Conservation (phyloP, 2,888 invertebrate species). For the Parnassius apollo region DNA sequence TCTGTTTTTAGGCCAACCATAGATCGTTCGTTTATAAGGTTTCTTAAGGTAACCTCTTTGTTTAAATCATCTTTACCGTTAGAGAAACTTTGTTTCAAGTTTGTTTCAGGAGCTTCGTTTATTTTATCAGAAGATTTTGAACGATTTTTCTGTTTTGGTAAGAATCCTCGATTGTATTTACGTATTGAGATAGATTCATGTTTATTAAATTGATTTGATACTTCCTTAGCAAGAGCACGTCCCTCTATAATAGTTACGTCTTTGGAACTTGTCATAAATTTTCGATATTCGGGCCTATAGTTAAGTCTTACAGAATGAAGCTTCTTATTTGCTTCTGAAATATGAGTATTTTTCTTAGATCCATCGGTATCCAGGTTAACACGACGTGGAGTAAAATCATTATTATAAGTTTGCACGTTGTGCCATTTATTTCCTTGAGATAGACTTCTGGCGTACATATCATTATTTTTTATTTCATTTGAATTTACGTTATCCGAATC, state of each 20-base stretch:
- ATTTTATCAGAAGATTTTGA: slow-evolving; percentile 30
- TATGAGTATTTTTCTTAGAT: slow-evolving; percentile 31
- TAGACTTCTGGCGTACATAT: slow-evolving; percentile 55
- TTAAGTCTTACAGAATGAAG: slow-evolving; percentile 52
- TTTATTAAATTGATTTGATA: slow-evolving; percentile 55
- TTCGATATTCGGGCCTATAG: slow-evolving; percentile 49
- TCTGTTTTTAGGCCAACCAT: slow-evolving; percentile 43
- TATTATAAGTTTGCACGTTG: slow-evolving; percentile 62
- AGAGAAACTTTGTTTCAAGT: slow-evolving; percentile 29
- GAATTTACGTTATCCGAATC: slow-evolving; percentile 35
- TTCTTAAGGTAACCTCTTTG: slow-evolving; percentile 65
- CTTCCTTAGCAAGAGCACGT: slow-evolving; percentile 49
- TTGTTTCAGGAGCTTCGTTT: slow-evolving; percentile 23
- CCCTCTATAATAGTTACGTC: slow-evolving; percentile 47
- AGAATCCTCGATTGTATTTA: slow-evolving; percentile 62
- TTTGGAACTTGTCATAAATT: slow-evolving; percentile 39
- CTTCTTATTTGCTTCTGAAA: slow-evolving; percentile 42
- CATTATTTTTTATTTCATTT: slow-evolving; percentile 33
- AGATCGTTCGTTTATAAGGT: slow-evolving; percentile 62
- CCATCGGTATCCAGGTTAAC: slow-evolving; percentile 43
- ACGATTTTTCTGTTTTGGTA: slow-evolving; percentile 43
- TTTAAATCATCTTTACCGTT: slow-evolving; percentile 45
- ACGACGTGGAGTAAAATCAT: slow-evolving; percentile 57
- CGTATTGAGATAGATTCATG: slow-evolving; percentile 52
- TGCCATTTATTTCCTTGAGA: slow-evolving; percentile 63